phyloP scores from a whole-genome alignment of 2,797 vertebrate species.

The Rachycentron canadum region DNA sequence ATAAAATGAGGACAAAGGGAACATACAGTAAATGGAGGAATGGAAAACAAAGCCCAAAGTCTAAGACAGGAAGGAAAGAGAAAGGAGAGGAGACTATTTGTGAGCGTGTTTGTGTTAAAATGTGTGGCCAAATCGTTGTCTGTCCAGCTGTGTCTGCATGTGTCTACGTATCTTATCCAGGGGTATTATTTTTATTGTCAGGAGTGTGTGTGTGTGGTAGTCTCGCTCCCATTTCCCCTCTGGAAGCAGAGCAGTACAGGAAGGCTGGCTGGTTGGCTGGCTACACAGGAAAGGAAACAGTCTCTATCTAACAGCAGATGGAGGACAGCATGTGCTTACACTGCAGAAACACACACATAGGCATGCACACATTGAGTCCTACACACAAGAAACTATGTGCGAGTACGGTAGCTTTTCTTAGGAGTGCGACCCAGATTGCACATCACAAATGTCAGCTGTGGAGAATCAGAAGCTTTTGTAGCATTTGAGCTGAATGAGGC shows the following conservation, averaged over 20 bases:
- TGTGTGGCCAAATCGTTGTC: slow-evolving; percentile 37
- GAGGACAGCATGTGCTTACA: slow-evolving; percentile 85
- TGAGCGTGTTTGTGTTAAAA: slow-evolving; percentile 37
- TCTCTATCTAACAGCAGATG: slow-evolving; percentile 84
- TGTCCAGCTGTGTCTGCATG: slow-evolving; percentile 28
- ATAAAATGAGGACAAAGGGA: slow-evolving; percentile 40
- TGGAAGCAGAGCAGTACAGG: slow-evolving; percentile 77
- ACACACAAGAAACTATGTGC: slow-evolving; percentile 24
- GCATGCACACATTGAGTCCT: slow-evolving; percentile 8
- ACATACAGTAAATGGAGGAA: slow-evolving; percentile 9
- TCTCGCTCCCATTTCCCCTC: slow-evolving; percentile 76
- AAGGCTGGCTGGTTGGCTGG: slow-evolving; percentile 76
- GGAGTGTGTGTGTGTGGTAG: slow-evolving; percentile 70
- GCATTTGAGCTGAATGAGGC: slow-evolving; percentile 6
- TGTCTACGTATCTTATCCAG: slow-evolving; percentile 68
- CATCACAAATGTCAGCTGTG: slow-evolving; percentile 33
- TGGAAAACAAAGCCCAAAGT: slow-evolving; percentile 34
- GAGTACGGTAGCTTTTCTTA: slow-evolving; percentile 49
- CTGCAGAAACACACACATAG: slow-evolving; percentile 71
- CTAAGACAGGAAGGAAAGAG: slow-evolving; percentile 45
- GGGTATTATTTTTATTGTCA: slow-evolving; percentile 46
- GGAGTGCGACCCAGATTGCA: slow-evolving; percentile 58
- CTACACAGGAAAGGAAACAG: slow-evolving; percentile 84
- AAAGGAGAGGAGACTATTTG: slow-evolving; percentile 40
- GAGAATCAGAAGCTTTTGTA: slow-evolving; percentile 19